Evolutionary conservation across 2,797 vertebrate genomes (phyloP), one percentile per base, ranked within the genome.

Genomic region (Morus bassanus): DNA sequence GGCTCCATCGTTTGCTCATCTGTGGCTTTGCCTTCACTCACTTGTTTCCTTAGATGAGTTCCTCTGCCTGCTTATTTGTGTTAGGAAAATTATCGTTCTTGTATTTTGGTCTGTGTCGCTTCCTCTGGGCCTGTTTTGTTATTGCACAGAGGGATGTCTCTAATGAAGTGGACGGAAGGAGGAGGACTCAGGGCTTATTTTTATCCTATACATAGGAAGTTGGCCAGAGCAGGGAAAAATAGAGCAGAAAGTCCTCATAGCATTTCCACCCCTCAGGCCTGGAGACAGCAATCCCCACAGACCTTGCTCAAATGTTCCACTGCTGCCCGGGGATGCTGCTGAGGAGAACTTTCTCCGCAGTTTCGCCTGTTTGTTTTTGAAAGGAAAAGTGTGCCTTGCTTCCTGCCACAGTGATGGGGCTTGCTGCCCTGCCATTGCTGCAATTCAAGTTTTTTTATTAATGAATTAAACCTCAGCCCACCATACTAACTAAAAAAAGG

Each of bases 281-380:
- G 63, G 63, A 78, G 89, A 90, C 93, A 79, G 77, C 23, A 74
- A 60, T 95, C 93, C 94, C 89, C 80, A 70, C 67, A 94, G 96
- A 97, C 89, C 76, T 85, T 79, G 83, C 89, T 95, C 91, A 98
- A 91, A 97, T 83, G 74, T 98, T 97, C 85, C 85, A 86, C 92
- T 24, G 2, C 97, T 97, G 96, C 93, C 85, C 41, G 23, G 95
- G 75, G 95, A 93, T 30, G 53, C 93, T 90, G 89, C 94, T 19
- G 96, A 97, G 96, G 95, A 94, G 94, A 95, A 91, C 87, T 98
- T 97, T 97, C 96, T 97, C 97, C 2, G 6, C 96, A 94, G 93
- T 95, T 98, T 97, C 94, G 65, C 95, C 93, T 98, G 96, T 97
- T 98, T 98, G 97, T 98, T 98, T 98, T 98, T 96, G 96, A 98